A percentile compares a stretch with the other conserved stretches of the same genome.
These are phyloP conservation scores for Notiomystis cincta DNA, from an alignment of 2,113 vertebrate genomes.

Conservation along the genomic window DNA sequence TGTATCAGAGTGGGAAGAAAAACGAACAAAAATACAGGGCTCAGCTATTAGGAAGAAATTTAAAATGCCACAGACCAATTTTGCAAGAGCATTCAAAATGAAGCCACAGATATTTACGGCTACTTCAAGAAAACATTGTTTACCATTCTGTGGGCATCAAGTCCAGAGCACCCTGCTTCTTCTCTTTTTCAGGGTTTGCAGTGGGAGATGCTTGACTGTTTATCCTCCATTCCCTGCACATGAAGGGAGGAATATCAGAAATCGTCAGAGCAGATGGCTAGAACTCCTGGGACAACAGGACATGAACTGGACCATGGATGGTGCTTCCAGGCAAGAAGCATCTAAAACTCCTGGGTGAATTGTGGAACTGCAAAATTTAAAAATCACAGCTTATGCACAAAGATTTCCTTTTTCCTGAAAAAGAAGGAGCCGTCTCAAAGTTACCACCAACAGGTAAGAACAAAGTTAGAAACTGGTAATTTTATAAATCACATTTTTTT, in stretches of 20 bases:
- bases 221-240: background rate
- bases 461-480: background rate
- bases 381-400: background rate
- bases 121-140: background rate
- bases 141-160: rapidly evolving
- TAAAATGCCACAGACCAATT: background rate
- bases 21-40: background rate
- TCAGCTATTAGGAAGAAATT: background rate
- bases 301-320: background rate
- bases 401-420: background rate
- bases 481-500: background rate
- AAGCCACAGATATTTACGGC: background rate
- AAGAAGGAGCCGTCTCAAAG: background rate
- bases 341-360: background rate
- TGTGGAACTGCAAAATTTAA: background rate
- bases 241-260: background rate
- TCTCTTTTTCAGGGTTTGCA: background rate
- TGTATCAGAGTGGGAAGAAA: background rate
- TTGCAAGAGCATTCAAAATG: background rate
- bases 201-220: background rate
- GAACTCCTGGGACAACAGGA: background rate
- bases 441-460: background rate
- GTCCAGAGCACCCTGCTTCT: background rate
- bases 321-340: background rate
- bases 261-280: background rate